phyloP scores from a whole-genome alignment of 2,888 invertebrate species.

The Apantesis nais region DNA sequence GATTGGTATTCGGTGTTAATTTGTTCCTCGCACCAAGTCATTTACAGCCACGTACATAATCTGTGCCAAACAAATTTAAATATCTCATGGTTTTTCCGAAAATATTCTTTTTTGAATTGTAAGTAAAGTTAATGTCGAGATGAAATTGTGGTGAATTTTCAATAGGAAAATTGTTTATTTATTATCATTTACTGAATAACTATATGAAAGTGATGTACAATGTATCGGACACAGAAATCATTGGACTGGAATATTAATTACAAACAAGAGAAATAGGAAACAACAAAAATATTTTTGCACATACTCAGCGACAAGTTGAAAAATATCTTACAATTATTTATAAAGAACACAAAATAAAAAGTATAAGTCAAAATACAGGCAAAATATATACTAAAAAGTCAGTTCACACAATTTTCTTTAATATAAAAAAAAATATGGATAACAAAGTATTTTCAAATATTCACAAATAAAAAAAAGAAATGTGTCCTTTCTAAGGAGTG shows the following conservation, averaged over 20 bases:
- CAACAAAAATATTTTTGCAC: neutral
- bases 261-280: neutral
- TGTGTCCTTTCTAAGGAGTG: no score
- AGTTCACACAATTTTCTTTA: no score
- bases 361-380: neutral
- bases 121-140: neutral
- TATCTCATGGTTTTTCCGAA: neutral
- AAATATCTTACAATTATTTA: neutral
- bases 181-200: neutral
- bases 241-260: neutral
- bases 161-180: neutral
- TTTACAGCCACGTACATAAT: conserved; percentile 1
- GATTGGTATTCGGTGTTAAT: conserved; percentile 18
- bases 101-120: neutral
- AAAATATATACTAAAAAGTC: neutral
- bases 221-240: neutral
- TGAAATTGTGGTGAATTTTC: no score
- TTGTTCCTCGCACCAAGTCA: conserved; percentile 16
- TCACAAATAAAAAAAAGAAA: neutral
- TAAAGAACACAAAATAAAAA: neutral
- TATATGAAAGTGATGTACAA: neutral
- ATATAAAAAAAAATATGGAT: no score
- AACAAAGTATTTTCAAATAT: neutral
- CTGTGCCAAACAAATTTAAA: conserved; percentile 16
- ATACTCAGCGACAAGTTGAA: neutral